Percentiles rank a stretch among this genome's conserved stretches.
phyloP scores from a whole-genome alignment of 2,113 vertebrate genomes.

The Rhabdornis inornatus region DNA sequence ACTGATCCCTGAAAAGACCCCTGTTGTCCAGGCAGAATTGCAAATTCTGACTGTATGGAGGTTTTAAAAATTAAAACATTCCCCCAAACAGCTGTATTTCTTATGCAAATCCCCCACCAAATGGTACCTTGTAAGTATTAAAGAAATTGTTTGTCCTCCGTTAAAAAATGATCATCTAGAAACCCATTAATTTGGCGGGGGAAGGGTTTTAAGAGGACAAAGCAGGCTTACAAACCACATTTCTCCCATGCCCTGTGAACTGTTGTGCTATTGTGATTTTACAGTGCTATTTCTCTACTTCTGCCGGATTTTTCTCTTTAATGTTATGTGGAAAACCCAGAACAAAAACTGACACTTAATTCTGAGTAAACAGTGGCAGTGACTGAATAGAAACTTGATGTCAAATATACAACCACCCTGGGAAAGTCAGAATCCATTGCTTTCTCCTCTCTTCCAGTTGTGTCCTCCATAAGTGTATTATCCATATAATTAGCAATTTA shows the following conservation, averaged over 20 bases:
- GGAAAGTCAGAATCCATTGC: slow-evolving; percentile 13
- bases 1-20: background rate
- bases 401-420: background rate
- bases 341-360: slow-evolving; percentile 18
- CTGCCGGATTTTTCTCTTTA: background rate
- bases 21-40: background rate
- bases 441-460: slow-evolving; percentile 16
- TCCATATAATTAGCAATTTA: background rate
- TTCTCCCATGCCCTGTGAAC: background rate
- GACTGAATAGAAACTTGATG: slow-evolving; percentile 24
- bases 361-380: slow-evolving; percentile 34
- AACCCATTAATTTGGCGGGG: background rate
- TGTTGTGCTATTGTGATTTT: background rate
- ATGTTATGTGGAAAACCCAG: background rate
- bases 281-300: background rate
- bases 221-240: background rate
- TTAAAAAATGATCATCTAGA: background rate
- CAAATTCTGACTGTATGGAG: background rate
- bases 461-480: background rate
- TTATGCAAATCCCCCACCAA: background rate
- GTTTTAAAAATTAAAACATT: slow-evolving; percentile 3
- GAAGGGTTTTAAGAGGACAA: background rate
- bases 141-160: background rate
- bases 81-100: background rate
- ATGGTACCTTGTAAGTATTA: background rate